phyloP scores from a whole-genome alignment of 2,797 vertebrate genomes.

The Lerista edwardsae region DNA sequence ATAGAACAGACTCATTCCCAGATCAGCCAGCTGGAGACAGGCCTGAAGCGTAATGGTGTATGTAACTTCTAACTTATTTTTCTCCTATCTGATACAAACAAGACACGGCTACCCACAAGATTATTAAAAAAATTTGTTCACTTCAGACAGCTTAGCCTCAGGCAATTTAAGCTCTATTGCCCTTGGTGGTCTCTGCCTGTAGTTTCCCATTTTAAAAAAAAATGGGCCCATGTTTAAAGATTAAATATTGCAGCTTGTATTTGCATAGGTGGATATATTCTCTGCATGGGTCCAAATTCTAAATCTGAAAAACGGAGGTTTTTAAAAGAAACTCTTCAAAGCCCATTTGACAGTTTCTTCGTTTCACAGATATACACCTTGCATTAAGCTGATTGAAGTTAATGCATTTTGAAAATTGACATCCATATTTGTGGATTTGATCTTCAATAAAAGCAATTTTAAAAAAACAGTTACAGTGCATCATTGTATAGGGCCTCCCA shows the following conservation, averaged over 20 bases:
- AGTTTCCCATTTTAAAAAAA: background rate
- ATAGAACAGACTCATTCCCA: background rate
- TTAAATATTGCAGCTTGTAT: background rate
- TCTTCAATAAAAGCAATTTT: background rate
- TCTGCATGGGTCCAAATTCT: background rate
- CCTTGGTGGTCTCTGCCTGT: background rate
- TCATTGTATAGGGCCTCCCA: background rate
- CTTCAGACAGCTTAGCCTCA: background rate
- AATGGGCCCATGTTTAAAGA: background rate
- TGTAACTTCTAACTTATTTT: conserved; percentile 6
- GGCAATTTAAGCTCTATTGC: background rate
- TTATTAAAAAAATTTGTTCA: background rate
- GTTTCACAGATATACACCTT: background rate
- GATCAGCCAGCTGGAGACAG: background rate
- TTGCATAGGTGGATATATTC: background rate
- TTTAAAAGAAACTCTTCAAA: background rate
- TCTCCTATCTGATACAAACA: background rate
- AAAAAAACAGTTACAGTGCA: background rate
- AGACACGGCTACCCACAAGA: background rate
- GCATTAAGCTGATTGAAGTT: background rate
- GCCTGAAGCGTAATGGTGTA: background rate
- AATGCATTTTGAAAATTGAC: background rate
- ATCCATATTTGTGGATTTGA: background rate
- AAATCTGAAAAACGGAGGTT: background rate
- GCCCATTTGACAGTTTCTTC: background rate